Conservation (phyloP, 2,888 invertebrate genomes). For the Shargacucullia verbasci region DNA sequence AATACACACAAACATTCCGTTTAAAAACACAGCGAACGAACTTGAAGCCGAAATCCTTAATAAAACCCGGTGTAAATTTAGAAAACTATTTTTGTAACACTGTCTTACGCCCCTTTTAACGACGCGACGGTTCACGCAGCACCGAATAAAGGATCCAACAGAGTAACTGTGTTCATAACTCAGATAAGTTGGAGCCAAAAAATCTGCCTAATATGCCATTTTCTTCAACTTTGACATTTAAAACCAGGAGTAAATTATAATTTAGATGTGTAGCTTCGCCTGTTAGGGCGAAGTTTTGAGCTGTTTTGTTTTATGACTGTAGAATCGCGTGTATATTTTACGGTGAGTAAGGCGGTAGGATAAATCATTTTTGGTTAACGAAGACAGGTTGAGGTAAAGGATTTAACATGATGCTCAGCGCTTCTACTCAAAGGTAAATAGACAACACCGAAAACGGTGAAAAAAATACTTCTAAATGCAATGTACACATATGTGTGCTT, state of each 20-base stretch:
- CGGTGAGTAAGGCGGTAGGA: background rate
- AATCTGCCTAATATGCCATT: constrained; percentile 53
- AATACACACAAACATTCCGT: constrained; percentile 36
- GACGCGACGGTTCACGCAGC: constrained; percentile 24
- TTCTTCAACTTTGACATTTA: constrained; percentile 52
- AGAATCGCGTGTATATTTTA: constrained; percentile 2
- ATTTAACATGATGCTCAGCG: no score
- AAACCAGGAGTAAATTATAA: constrained; percentile 44
- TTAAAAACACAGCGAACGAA: constrained; percentile 37
- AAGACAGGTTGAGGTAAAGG: no score
- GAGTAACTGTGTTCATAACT: constrained; percentile 49
- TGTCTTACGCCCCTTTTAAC: constrained; percentile 50
- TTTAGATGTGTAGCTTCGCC: constrained; percentile 30
- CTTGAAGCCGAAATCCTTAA: constrained; percentile 53
- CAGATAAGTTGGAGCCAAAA: constrained; percentile 46
- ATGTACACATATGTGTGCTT: no score
- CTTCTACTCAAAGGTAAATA: no score
- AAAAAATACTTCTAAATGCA: no score
- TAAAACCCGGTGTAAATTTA: constrained; percentile 57
- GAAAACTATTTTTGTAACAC: constrained; percentile 59
- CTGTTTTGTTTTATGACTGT: constrained; percentile 19
- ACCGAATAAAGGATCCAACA: constrained; percentile 17
- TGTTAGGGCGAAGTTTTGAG: constrained; percentile 32
- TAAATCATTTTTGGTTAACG: no score
- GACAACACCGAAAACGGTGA: no score